These are phyloP conservation scores for Natator depressus DNA, from an alignment of 2,113 vertebrate species.

Conservation along the genomic window DNA sequence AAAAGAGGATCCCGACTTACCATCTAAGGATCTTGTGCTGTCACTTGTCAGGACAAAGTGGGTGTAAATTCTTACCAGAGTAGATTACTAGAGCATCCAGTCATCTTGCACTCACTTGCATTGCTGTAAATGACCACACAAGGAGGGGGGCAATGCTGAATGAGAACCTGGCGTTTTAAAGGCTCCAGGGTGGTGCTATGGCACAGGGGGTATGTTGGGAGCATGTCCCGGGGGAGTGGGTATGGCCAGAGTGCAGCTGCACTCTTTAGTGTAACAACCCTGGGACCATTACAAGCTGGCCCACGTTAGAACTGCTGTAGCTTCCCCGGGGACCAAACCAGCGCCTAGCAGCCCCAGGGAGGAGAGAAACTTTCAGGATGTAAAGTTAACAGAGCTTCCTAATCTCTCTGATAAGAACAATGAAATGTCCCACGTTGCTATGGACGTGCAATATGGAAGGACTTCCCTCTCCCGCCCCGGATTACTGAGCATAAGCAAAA, in stretches of 20 bases:
- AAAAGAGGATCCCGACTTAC: neutral
- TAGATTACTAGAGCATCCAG: neutral
- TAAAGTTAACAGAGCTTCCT: neutral
- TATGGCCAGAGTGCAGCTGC: neutral
- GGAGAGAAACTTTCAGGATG: fast-evolving
- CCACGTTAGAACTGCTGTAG: neutral
- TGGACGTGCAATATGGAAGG: neutral
- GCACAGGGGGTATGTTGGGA: neutral
- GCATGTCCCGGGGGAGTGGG: neutral
- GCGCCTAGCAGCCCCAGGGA: fast-evolving
- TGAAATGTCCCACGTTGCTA: neutral
- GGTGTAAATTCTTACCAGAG: neutral
- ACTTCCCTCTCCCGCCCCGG: neutral
- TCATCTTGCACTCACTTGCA: neutral
- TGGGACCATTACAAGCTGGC: neutral
- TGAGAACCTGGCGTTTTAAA: neutral
- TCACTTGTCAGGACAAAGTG: neutral
- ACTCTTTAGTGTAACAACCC: neutral
- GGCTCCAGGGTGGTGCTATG: neutral
- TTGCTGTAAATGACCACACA: neutral
- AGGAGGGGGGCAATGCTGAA: neutral
- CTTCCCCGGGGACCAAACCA: neutral
- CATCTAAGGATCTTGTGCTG: neutral
- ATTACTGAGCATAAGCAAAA: neutral
- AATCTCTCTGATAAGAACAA: constrained; percentile 14